A percentile compares a stretch with the other conserved stretches of the same genome.
These are phyloP conservation scores for Lytechinus variegatus DNA, from an alignment of 35 echinoderm and acorn worm species.

Conservation along the genomic window DNA sequence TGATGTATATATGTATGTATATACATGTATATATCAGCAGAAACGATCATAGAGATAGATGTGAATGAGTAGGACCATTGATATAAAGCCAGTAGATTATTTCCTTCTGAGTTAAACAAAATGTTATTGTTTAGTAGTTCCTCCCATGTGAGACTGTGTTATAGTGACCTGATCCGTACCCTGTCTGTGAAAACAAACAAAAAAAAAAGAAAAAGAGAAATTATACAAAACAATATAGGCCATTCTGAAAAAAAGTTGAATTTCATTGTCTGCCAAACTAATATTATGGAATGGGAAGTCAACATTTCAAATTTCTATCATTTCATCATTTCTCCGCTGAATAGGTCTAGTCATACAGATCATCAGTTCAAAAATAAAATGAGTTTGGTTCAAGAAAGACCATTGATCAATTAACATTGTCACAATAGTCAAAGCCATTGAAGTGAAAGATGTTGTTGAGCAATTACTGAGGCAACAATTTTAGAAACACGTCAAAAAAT, in stretches of 20 bases:
- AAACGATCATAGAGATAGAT: neutral
- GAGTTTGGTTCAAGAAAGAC: too few relatives aligned
- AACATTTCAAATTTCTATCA: too few relatives aligned
- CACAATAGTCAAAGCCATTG: too few relatives aligned
- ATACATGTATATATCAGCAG: neutral
- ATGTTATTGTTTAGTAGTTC: conserved; percentile 6
- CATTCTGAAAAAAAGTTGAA: neutral
- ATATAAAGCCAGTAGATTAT: neutral
- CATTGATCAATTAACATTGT: too few relatives aligned
- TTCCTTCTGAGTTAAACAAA: neutral
- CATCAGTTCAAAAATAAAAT: too few relatives aligned
- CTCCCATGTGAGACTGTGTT: conserved; percentile 46
- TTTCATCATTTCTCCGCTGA: too few relatives aligned
- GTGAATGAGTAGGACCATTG: conserved; percentile 10
- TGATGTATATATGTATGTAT: neutral
- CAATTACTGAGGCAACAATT: too few relatives aligned
- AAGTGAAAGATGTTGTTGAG: too few relatives aligned
- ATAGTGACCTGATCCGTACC: conserved; percentile 27
- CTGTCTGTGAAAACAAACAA: neutral
- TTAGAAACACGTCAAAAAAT: too few relatives aligned
- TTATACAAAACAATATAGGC: neutral
- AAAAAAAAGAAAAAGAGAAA: neutral
- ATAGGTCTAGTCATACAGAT: too few relatives aligned
- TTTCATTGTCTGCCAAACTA: neutral
- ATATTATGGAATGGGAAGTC: neutral